Conservation (phyloP, 2,797 vertebrate species). For the Acrossocheilus fasciatus region DNA sequence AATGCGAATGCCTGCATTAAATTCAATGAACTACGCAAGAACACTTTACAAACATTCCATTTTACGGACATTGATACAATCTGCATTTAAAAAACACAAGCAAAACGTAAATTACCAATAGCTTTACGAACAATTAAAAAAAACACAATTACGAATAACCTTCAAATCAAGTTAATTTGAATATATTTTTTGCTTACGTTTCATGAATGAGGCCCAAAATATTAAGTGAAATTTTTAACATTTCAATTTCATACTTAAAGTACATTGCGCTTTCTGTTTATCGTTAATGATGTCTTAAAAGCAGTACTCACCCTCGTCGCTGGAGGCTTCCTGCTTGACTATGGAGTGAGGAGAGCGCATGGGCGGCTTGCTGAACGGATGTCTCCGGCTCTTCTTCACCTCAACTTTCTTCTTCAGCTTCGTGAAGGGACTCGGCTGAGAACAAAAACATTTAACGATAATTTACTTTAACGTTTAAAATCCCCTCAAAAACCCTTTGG, state of each 20-base stretch:
- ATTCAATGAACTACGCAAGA: background rate
- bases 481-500: background rate
- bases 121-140: background rate
- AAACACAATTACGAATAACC: background rate
- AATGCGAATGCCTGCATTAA: background rate
- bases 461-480: background rate
- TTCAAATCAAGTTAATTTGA: background rate
- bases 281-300: background rate
- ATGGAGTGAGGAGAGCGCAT: constrained; percentile 89
- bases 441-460: constrained; percentile 26
- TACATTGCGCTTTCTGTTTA: rapidly evolving
- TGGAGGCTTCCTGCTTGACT: constrained; percentile 90
- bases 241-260: background rate
- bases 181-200: background rate
- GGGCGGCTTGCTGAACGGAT: constrained; percentile 92
- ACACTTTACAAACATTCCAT: background rate
- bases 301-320: constrained; percentile 85
- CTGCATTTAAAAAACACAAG: background rate
- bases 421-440: constrained; percentile 77
- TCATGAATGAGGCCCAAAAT: background rate
- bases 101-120: background rate
- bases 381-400: constrained; percentile 95
- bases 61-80: background rate
- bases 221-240: background rate
- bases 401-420: constrained; percentile 90